Evolutionary conservation across 2,797 vertebrate species (phyloP).

Genomic region (Danionella dracula): DNA sequence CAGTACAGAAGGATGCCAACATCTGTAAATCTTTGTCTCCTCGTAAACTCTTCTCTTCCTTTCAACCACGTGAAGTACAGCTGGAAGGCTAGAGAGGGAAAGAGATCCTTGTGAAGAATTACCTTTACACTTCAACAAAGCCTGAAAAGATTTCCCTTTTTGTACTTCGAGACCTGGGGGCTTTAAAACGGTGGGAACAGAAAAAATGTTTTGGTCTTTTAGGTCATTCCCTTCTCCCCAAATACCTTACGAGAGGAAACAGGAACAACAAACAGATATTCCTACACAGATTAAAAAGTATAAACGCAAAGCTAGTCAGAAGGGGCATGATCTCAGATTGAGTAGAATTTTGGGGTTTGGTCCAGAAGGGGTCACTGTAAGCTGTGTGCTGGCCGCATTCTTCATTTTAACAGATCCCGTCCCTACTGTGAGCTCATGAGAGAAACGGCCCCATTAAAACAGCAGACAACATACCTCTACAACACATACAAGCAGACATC

Average conservation of each 20-base stretch:
- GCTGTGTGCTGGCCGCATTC: background rate
- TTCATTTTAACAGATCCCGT: conserved; percentile 1
- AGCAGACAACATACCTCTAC: conserved; percentile 16
- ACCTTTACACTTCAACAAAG: background rate
- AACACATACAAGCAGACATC: conserved; percentile 20
- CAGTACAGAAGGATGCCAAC: conserved; percentile 74
- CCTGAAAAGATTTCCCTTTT: conserved; percentile 33
- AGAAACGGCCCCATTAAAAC: conserved; percentile 16
- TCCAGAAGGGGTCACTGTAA: conserved; percentile 23
- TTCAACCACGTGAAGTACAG: conserved; percentile 34
- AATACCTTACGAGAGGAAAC: background rate
- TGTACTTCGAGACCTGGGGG: conserved; percentile 9
- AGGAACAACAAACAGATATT: background rate
- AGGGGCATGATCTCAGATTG: background rate
- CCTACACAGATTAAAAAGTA: conserved; percentile 32
- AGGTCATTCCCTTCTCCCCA: background rate
- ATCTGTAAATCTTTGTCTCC: conserved; percentile 59
- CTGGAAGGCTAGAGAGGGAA: conserved; percentile 32
- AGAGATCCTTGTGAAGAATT: conserved; percentile 18
- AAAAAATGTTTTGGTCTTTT: conserved; percentile 3
- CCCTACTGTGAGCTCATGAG: background rate
- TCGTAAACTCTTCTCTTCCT: conserved; percentile 15
- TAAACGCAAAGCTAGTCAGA: conserved; percentile 19
- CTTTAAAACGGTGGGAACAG: background rate
- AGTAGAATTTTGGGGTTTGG: conserved; percentile 38